A percentile compares a stretch with the other conserved stretches of the same genome.
These are phyloP conservation scores for Tupiocoris notatus DNA, from an alignment of 2,888 invertebrate species.

Conservation along the genomic window DNA sequence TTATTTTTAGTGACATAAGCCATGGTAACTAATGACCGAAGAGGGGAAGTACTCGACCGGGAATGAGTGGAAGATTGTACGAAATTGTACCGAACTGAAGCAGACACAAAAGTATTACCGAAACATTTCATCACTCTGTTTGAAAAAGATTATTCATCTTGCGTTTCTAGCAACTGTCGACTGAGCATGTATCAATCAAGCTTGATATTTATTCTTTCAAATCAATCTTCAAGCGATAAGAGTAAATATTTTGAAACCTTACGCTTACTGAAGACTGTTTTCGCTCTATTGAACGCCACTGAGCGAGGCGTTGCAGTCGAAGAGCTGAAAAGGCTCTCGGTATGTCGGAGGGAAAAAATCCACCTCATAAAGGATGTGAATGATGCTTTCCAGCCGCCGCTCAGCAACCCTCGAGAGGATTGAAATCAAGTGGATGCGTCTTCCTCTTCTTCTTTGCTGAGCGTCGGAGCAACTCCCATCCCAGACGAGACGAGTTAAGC, in stretches of 20 bases:
- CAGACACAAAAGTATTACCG: too few species aligned
- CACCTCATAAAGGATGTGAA: not conserved
- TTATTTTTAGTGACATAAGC: too few species aligned
- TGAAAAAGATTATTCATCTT: too few species aligned
- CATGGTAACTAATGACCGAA: too few species aligned
- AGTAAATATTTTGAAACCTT: not conserved
- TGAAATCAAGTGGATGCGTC: slow-evolving; percentile 28
- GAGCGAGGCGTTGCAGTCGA: not conserved
- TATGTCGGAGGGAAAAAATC: not conserved
- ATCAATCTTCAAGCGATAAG: too few species aligned
- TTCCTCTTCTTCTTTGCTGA: not conserved
- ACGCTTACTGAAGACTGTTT: not conserved
- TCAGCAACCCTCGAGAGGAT: not conserved
- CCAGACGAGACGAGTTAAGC: not conserved
- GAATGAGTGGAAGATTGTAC: too few species aligned
- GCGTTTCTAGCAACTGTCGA: too few species aligned
- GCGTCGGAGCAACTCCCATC: not conserved
- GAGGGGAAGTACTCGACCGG: too few species aligned
- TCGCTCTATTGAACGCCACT: not conserved
- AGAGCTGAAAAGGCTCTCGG: not conserved
- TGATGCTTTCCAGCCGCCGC: not conserved
- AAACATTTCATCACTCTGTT: too few species aligned
- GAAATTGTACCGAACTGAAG: too few species aligned
- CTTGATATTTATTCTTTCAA: too few species aligned
- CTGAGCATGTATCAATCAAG: too few species aligned